Evolutionary conservation across 2,113 vertebrate species (phyloP), one percentile per base, ranked within the genome.

Genomic region (Mastomys natalensis): DNA sequence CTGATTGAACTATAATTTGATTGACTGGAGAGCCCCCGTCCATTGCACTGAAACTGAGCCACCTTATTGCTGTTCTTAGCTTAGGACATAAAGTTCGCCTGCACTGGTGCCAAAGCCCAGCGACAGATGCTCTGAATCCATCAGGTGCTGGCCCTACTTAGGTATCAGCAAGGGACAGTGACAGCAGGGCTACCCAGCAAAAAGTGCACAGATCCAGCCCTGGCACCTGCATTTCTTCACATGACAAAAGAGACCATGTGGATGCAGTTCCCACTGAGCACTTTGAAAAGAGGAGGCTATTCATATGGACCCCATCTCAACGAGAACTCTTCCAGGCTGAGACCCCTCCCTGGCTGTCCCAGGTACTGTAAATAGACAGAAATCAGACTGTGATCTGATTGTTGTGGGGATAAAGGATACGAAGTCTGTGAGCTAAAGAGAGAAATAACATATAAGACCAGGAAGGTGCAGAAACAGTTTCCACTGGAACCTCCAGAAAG

Each of bases 1-100:
- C 98, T 98, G 98, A 99, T 99, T 99, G 98, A 98, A 98, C 98
- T 96, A 94, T 98, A 98, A 98, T 98, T 98, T 99, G 98, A 99
- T 98, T 98, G 98, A 98, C 98, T 98, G 98, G 98, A 98, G 97
- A 98, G 97, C 94, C 64, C 91, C 97, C 77, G 97, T 98, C 97
- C 95, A 94, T 87, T 93, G 97, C 95, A 68, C 94, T 96, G 97
- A 96, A 98, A 96, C 97, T 94, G 96, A 97, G 97, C 97, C 98
- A 92, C 87, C 97, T 98, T 98, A 98, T 89, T 98, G 96, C 97
- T 98, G 97, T 96, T 96, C 98, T 98, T 98, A 98, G 95, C 96
- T 90, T 77, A 68, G 95, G 97, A 96, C 96, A 81, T 96, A 98
- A 98, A 98, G 97, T 89, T 92, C 82, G 93, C 96, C 97, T 58